phyloP scores from a whole-genome alignment of 2,113 vertebrate species.

The Hylia prasina region DNA sequence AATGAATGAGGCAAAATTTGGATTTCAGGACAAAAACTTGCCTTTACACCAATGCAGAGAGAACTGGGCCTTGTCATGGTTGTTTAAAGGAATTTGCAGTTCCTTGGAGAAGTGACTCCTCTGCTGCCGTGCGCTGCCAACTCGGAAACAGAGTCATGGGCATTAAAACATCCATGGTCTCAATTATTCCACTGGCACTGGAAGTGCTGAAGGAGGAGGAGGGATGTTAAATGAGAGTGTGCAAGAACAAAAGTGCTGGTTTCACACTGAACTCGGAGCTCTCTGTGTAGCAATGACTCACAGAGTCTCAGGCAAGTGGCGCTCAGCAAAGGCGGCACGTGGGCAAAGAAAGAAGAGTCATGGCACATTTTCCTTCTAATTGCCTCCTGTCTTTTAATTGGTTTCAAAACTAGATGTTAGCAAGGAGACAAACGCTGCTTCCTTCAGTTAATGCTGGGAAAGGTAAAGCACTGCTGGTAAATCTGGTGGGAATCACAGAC shows the following conservation, averaged over 20 bases:
- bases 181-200: neutral
- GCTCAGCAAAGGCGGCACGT: neutral
- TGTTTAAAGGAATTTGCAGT: neutral
- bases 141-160: neutral
- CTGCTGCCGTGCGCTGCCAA: fast-evolving
- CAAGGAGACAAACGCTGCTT: neutral
- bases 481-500: neutral
- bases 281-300: neutral
- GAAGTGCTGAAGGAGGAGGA: neutral
- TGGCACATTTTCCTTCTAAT: neutral
- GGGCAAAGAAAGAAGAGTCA: neutral
- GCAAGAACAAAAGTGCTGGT: neutral
- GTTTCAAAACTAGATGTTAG: neutral
- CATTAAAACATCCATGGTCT: neutral
- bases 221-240: neutral
- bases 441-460: neutral
- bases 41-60: neutral
- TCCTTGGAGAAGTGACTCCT: neutral
- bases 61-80: neutral
- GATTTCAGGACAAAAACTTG: neutral
- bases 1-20: neutral
- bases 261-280: neutral
- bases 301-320: fast-evolving
- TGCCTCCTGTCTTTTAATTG: neutral
- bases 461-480: neutral